These are phyloP conservation scores for Carassius gibelio DNA, from an alignment of 2,113 vertebrate genomes.

Conservation along the genomic window DNA sequence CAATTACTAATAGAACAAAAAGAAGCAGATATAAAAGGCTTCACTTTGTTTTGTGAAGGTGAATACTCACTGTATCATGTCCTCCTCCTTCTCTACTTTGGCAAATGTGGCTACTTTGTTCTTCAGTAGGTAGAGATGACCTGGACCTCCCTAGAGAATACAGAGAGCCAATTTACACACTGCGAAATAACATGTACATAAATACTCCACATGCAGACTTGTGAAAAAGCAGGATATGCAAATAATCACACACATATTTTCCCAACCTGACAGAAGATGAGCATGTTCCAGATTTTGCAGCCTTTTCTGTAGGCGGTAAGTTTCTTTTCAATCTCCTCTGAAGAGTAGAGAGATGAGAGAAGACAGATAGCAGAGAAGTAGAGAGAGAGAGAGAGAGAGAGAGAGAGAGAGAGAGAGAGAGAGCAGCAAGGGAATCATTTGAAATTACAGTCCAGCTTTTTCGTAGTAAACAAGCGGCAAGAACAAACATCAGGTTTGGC, in stretches of 20 bases:
- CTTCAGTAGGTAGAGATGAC: slow-evolving; percentile 95
- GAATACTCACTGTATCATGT: slow-evolving; percentile 91
- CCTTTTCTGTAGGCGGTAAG: slow-evolving; percentile 91
- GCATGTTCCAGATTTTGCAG: slow-evolving; percentile 96
- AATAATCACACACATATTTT: background rate
- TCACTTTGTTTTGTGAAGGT: background rate
- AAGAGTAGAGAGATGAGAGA: slow-evolving; percentile 17
- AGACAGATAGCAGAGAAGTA: slow-evolving; percentile 22
- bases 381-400: background rate
- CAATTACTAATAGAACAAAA: background rate
- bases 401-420: background rate
- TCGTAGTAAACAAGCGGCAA: slow-evolving; percentile 42
- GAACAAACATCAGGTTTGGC: background rate
- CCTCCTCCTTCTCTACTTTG: slow-evolving; percentile 97
- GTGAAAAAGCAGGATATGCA: slow-evolving; percentile 15
- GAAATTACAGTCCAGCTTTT: background rate
- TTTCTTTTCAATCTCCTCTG: slow-evolving; percentile 98
- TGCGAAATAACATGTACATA: background rate
- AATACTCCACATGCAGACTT: background rate
- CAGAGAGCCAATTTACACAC: slow-evolving; percentile 1
- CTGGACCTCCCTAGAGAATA: slow-evolving; percentile 87
- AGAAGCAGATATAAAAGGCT: background rate
- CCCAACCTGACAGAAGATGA: slow-evolving; percentile 94
- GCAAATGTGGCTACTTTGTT: slow-evolving; percentile 98
- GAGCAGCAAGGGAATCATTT: slow-evolving; percentile 15